A percentile compares a stretch with the other conserved stretches of the same genome.
phyloP scores from a whole-genome alignment of 2,113 vertebrate species.

The Uropsilus gracilis region DNA sequence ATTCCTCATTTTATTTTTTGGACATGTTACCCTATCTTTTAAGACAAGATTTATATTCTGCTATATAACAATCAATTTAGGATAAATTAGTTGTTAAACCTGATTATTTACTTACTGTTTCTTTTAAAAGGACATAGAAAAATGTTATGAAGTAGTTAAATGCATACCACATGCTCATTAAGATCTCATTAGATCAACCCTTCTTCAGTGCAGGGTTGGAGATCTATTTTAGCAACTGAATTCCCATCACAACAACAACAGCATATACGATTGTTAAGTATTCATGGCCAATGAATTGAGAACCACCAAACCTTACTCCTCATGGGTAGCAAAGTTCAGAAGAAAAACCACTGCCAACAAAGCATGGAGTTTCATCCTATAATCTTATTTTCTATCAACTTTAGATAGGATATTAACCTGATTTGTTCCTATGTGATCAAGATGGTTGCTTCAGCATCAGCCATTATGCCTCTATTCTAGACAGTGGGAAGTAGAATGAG shows the following conservation, averaged over 20 bases:
- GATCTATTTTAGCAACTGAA: neutral
- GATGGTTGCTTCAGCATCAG: too few species aligned
- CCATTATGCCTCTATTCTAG: too few species aligned
- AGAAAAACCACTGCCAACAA: neutral
- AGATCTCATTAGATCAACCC: neutral
- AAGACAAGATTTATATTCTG: slow-evolving; percentile 39
- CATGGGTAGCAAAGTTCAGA: neutral
- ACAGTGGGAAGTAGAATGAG: too few species aligned
- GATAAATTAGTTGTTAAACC: slow-evolving; percentile 58
- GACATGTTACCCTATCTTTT: neutral
- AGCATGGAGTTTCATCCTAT: neutral
- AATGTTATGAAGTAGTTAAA: slow-evolving; percentile 50
- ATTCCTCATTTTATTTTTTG: slow-evolving; percentile 44
- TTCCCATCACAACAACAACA: neutral
- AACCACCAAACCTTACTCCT: neutral
- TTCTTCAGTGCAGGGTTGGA: neutral
- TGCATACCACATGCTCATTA: neutral
- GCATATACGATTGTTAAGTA: neutral
- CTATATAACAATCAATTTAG: slow-evolving; percentile 34
- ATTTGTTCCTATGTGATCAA: neutral
- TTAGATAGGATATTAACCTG: neutral
- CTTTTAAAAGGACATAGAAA: slow-evolving; percentile 35
- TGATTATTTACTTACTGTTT: slow-evolving; percentile 5
- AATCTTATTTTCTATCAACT: neutral
- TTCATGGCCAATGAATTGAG: neutral